phyloP scores from a whole-genome alignment of 2,113 vertebrate genomes.

The Sterrhoptilus dennistouni region DNA sequence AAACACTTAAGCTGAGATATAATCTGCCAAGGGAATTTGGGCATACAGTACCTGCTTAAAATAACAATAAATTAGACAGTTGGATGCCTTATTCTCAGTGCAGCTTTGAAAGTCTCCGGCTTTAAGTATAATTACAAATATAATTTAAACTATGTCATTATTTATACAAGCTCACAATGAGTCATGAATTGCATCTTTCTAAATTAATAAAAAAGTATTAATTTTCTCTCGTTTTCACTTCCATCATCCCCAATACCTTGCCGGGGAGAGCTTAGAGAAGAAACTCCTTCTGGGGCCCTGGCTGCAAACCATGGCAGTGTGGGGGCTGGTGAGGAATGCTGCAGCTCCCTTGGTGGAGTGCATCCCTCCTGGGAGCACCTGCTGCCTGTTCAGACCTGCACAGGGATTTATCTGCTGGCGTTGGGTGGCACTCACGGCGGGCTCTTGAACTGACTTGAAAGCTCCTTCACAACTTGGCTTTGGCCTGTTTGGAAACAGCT shows the following conservation, averaged over 20 bases:
- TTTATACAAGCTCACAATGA: neutral
- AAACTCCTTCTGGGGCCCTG: neutral
- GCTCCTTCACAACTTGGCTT: neutral
- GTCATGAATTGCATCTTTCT: neutral
- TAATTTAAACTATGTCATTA: conserved; percentile 36
- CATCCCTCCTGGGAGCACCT: neutral
- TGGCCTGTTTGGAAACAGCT: neutral
- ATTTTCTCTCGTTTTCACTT: conserved; percentile 27
- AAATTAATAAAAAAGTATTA: conserved; percentile 35
- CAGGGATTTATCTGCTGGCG: neutral
- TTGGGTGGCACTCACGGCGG: neutral
- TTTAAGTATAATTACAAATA: conserved; percentile 46
- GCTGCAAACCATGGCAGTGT: neutral
- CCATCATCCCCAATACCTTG: neutral
- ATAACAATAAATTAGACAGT: conserved; percentile 52
- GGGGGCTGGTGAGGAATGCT: conserved; percentile 18
- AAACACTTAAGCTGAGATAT: conserved; percentile 45
- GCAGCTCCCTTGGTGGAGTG: neutral
- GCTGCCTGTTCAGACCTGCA: conserved; percentile 8
- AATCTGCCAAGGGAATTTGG: conserved; percentile 52
- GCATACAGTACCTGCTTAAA: conserved; percentile 51
- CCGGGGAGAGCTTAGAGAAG: neutral
- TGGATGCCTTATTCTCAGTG: neutral
- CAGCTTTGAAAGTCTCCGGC: conserved; percentile 27
- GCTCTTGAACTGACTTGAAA: conserved; percentile 43